Evolutionary conservation across 2,113 vertebrate genomes (phyloP).

Genomic region (Cinclus mexicanus): DNA sequence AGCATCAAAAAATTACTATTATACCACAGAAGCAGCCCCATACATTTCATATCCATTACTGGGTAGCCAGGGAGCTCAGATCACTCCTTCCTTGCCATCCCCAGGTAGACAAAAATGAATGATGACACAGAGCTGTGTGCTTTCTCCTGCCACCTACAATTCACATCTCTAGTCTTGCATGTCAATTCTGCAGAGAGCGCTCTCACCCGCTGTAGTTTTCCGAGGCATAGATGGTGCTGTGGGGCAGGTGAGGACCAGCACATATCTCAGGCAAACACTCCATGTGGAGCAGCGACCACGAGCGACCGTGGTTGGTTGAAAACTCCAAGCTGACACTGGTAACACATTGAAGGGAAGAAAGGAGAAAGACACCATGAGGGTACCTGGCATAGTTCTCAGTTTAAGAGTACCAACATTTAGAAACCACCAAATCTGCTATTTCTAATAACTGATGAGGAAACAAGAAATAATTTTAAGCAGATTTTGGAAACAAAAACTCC

Average conservation of each 20-base stretch:
- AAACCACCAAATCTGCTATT: background rate
- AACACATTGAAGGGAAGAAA: background rate
- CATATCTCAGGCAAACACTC: conserved; percentile 95
- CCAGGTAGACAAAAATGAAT: background rate
- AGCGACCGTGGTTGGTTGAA: conserved; percentile 93
- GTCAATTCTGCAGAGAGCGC: background rate
- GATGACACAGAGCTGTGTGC: background rate
- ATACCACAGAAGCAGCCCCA: background rate
- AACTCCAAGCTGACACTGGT: conserved; percentile 91
- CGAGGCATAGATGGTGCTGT: conserved; percentile 94
- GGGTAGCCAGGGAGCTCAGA: background rate
- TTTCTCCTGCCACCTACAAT: background rate
- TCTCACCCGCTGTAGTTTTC: conserved; percentile 97
- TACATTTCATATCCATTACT: background rate
- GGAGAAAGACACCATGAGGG: background rate
- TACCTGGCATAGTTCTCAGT: background rate
- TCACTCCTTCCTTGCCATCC: background rate
- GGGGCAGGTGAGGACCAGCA: conserved; percentile 90
- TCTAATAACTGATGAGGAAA: background rate
- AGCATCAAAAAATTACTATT: background rate
- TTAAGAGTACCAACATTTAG: background rate
- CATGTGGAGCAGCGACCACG: conserved; percentile 92
- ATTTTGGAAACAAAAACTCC: background rate
- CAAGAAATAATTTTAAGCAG: background rate
- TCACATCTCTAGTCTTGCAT: background rate